Base-by-base conservation (phyloP, 2,113 vertebrate species). In the Syngnathus typhle region DNA sequence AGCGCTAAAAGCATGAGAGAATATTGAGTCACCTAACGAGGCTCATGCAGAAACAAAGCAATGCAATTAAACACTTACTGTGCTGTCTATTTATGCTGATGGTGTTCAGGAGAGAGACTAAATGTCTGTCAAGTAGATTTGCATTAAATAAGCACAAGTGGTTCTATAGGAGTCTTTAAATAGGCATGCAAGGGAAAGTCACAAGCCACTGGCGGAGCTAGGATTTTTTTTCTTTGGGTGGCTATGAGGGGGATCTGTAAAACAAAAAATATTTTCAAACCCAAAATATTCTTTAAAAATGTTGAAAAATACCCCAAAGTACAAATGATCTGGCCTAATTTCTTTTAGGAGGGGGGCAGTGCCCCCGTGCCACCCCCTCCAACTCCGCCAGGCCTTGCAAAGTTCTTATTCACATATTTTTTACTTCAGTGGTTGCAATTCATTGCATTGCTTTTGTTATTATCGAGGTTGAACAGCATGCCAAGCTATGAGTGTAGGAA, bases 401-500 rank as follows among this genome's bases (percentile, higher is more conserved):
- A 21, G 10, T 43, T 21, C 21, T 61, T 61, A 16, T 39, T 39
- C 32, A 23, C 2, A 16, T 58, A 6, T 36, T 32, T 3, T 11
- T 61, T 61, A 41, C 19, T 23, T 39, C 59, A 60, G 59, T 60
- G 59, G 37, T 60, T 41, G 23, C 55, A 36, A 27, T 58, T 58
- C 32, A 36, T 58, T 36, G 19, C 60, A 21, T n/a, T 23, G 60
- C 38, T 61, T 61, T 61, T 61, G 37, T 61, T 41, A 61, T 61
- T 39, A 61, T 61, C 19, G 39, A 44, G 64, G 49, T 43, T 56
- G 18, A 54, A 64, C 37, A 62, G 58, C 46, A 41, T 38, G 37
- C 23, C 37, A 46, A 46, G 19, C 11, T 13, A 38, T 52, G 39
- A 75, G 69, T 62, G 60, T 21, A 6, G 47, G 73, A 76, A 71